phyloP scores from a whole-genome alignment of 2,888 invertebrate species.

The Drosophila stalkeri region DNA sequence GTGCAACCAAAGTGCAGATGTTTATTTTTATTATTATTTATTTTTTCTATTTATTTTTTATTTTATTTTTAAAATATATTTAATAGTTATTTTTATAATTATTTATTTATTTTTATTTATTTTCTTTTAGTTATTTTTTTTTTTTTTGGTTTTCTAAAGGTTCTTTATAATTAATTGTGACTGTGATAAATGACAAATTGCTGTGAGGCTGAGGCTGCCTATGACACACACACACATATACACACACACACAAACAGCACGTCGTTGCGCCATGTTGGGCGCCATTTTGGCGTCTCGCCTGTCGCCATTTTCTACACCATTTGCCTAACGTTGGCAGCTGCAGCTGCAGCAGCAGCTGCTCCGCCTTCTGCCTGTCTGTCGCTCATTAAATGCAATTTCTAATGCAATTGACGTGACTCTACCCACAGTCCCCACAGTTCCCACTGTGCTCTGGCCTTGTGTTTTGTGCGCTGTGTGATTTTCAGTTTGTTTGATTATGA shows the following conservation, averaged over 20 bases:
- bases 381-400: slow-evolving; percentile 75
- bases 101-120: not conserved
- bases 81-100: too few species aligned
- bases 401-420: slow-evolving; percentile 76
- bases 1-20: not conserved
- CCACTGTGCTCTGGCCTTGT: slow-evolving; percentile 26
- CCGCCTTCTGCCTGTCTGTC: slow-evolving; percentile 7
- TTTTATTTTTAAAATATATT: too few species aligned
- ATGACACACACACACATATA: not conserved
- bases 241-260: too few species aligned
- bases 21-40: too few species aligned
- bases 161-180: slow-evolving; percentile 22
- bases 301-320: slow-evolving; percentile 72
- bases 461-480: slow-evolving; percentile 43
- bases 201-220: not conserved
- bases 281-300: slow-evolving; percentile 59
- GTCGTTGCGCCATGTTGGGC: slow-evolving; percentile 12
- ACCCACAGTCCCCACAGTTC: slow-evolving; percentile 16
- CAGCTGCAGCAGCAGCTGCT: slow-evolving; percentile 31
- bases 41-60: too few species aligned
- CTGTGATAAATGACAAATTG: slow-evolving; percentile 3
- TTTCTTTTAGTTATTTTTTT: not conserved
- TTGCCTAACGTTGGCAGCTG: slow-evolving; percentile 48
- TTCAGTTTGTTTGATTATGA: slow-evolving; percentile 74
- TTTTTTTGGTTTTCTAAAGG: not conserved